Evolutionary conservation across 2,888 invertebrate genomes (phyloP), one percentile per base, ranked within the genome.

Genomic region (Bhutanitis thaidina): DNA sequence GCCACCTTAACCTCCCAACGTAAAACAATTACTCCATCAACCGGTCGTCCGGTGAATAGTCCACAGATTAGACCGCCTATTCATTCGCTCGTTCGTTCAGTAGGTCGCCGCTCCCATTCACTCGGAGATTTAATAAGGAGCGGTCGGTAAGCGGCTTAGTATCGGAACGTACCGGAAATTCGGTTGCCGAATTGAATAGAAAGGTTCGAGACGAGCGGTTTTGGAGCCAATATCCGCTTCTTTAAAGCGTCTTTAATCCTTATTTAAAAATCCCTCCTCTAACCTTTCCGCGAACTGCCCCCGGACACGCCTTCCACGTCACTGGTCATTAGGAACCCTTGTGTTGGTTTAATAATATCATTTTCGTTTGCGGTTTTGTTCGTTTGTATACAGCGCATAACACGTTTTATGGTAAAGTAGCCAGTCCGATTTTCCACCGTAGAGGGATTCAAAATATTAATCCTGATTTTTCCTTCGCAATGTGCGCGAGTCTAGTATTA

Each of bases 131-230:
- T 57, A 64, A 68, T 71, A 77, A 77, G 77, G 71, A 77, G 76
- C 61, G 67, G 61, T 61, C 64, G 54, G 67, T 79, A 80, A 79
- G 79, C 77, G 69, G 80, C 80, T 80, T 80, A 80, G 70, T 60
- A 61, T 64, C 64, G 62, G 47, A 58, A 61, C 67, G 72, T 66
- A 65, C 71, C 67, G 69, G 70, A 74, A 73, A 74, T 74, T 74
- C 76, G 67, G 73, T 72, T 70, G 62, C 61, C 54, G 52, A 58
- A 62, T 57, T 60, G 60, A 70, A 65, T 68, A 64, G 69, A 64
- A 69, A 68, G 62, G 64, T 53, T 57, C 45, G 12, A 53, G 45
- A 37, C 15, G 40, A 38, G 36, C 39, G 39, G 29, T 39, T 36
- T 37, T 27, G 39, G 45, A 5, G 51, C 30, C 43, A 45, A 52